A percentile compares a stretch with the other conserved stretches of the same genome.
These are phyloP conservation scores for Lepidurus couesii DNA, from an alignment of 1,140 invertebrate species.

Conservation along the genomic window DNA sequence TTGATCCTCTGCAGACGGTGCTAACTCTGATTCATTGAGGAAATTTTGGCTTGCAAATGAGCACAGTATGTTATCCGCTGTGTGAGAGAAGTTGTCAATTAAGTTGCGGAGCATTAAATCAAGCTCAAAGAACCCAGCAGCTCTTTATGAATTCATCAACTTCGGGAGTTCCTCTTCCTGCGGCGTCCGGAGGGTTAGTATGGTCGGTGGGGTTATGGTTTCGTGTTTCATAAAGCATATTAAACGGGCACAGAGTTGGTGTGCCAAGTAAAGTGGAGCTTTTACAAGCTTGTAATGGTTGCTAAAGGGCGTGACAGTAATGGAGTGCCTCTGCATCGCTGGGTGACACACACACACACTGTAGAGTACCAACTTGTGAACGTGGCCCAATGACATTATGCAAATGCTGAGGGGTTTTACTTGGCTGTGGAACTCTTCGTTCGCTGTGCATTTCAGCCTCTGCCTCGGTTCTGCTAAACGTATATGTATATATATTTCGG, in stretches of 20 bases:
- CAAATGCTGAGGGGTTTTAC: conserved; percentile 19
- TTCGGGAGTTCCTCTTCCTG: neutral
- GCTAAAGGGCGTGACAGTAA: conserved; percentile 15
- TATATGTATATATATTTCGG: neutral
- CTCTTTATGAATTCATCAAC: neutral
- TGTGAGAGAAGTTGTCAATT: neutral
- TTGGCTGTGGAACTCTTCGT: neutral
- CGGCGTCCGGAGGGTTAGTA: neutral
- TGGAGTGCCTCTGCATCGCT: conserved; percentile 12
- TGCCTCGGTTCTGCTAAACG: neutral
- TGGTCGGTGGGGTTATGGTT: neutral
- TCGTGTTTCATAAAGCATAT: conserved; percentile 14
- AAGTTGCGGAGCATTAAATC: neutral
- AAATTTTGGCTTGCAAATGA: conserved; percentile 15
- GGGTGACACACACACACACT: neutral
- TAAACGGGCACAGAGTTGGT: neutral
- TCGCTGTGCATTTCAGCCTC: neutral
- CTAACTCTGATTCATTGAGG: conserved; percentile 3
- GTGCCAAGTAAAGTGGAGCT: neutral
- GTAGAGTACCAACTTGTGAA: conserved; percentile 1
- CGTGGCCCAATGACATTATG: conserved; percentile 17
- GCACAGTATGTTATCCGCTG: neutral
- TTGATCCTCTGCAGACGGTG: neutral
- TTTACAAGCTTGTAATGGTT: conserved; percentile 13
- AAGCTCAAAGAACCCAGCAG: conserved; percentile 4